Conservation (phyloP, 2,888 invertebrate genomes). For the Minunthozetes semirufus region DNA sequence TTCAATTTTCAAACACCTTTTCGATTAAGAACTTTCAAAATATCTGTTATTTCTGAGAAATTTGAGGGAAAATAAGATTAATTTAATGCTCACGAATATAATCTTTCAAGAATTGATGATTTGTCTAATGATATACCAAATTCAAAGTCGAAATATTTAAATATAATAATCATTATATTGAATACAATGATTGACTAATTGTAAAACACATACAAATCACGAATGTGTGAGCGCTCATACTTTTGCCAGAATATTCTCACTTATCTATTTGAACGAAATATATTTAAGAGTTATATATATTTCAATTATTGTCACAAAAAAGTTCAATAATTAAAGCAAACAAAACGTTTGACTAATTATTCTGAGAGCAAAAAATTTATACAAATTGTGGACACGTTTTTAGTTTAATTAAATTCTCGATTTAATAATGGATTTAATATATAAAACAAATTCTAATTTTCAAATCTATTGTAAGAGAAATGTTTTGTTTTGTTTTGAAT, state of each 20-base stretch:
- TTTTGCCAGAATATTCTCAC: neutral
- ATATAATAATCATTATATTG: neutral
- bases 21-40: neutral
- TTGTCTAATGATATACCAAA: constrained; percentile 3
- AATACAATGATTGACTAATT: neutral
- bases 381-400: too few species aligned
- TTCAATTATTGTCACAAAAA: neutral
- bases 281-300: neutral
- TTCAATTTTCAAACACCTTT: neutral
- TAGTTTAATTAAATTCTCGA: too few species aligned
- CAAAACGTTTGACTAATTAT: neutral
- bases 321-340: neutral
- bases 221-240: neutral
- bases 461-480: too few species aligned
- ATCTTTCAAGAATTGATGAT: neutral
- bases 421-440: neutral
- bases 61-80: neutral
- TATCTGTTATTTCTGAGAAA: neutral
- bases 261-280: neutral
- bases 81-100: neutral
- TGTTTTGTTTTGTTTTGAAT: neutral
- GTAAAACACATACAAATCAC: neutral
- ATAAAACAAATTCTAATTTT: neutral
- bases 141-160: constrained; percentile 9
- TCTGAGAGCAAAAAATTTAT: constrained; percentile 4